Base-by-base conservation (phyloP, 2,113 vertebrate species). In the Orientallactaga bullata region DNA sequence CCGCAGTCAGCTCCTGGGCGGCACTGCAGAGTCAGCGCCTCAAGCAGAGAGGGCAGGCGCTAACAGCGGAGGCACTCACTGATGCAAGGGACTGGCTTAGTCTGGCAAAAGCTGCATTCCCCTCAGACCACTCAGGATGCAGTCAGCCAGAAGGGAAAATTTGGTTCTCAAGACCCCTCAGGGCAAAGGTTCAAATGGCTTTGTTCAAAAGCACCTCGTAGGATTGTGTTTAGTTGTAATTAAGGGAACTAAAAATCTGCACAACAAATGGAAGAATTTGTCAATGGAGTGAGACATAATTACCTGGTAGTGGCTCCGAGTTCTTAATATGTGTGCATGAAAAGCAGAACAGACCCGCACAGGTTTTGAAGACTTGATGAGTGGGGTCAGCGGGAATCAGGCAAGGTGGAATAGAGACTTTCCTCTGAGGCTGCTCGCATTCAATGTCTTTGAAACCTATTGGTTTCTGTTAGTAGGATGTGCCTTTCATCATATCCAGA, bases 21-120 rank as follows among this genome's bases (percentile, higher is more conserved):
- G 96, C 90, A 85, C n/a, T 97, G 96, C 82, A 0, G 28, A 96
- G 96, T 96, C 96, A 96, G 96, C 39, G 24, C 93, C 94, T 96
- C 96, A 92, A 97, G 96, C 95, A 96, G 97, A 81, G 96, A 96
- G 95, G 96, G 95, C 94, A 96, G 94, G 80, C 66, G 0, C 90
- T 77, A 66, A 58, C 58, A 66, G 94, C 66, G 17, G 51, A 73
- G 17, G 76, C 87, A 63, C 63, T 92, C 96, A 94, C 76, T 91
- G 92, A 97, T 81, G 96, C 96, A 63, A 78, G 93, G 66, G 15
- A 93, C 32, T n/a, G 82, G 88, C 95, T 97, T 69, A 74, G 72
- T 96, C 88, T 93, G 93, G 95, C 92, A 96, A 95, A 95, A 0
- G 39, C 58, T 69, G 90, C 47, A 85, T 82, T 97, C 96, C 96